Base-by-base conservation (phyloP, 2,797 vertebrate species). In the Microtus obscurus region DNA sequence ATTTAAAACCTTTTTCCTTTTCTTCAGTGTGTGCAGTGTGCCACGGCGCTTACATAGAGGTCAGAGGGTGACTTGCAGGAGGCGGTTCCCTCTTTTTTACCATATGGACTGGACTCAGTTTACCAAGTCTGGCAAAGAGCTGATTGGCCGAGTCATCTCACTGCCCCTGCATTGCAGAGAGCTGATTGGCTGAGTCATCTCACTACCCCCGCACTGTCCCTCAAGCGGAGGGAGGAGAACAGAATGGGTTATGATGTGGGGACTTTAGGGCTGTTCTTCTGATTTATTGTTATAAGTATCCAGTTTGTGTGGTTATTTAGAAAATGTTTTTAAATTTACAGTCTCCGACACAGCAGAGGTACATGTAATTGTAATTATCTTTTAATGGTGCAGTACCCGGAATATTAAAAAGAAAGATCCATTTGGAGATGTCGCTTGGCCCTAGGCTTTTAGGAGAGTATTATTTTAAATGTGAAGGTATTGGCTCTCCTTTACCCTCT, bases 381-480 rank as follows among this genome's bases (percentile, higher is more conserved):
- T 90, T 34, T 59, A 92, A 79, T 63, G 74, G 27, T 79, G 31
- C 5, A 79, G 43, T 89, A 93, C 48, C 90, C 3, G 48, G 89
- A 91, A 86, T 21, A 71, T 93, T 77, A 92, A 87, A 91, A 82
- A 85, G 82, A 89, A 67, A 95, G 7, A n/a, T 89, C 56, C 85
- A 31, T 88, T 86, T 93, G 86, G 40, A 87, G 65, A 87, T 11
- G 89, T 43, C 79, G 7, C 89, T 86, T 88, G 45, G 56, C 91
- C 82, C 29, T 23, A 87, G 77, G 40, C 27, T 94, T 95, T 96
- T 71, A 74, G 45, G 19, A 67, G 90, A 89, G 95, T 45, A 74
- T 34, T 25, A 89, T 91, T 95, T 90, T 51, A 94, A 88, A 77
- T 88, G 14, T 76, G 77, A 65, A 27, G 6, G 56, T 67, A 69